Conservation (phyloP, 2,888 invertebrate species). For the Rotaria macrura region DNA sequence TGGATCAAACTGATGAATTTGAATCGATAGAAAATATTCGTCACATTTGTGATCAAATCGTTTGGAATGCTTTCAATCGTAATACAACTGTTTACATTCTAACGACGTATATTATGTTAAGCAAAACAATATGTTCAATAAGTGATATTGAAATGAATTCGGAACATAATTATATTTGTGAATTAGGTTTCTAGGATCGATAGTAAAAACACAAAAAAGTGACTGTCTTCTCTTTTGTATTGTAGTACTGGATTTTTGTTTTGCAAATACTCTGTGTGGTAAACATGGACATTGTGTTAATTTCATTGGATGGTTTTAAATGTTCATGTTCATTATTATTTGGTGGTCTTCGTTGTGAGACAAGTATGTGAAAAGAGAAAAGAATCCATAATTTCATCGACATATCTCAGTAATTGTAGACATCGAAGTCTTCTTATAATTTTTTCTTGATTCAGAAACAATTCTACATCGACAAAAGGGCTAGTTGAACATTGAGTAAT, state of each 20-base stretch:
- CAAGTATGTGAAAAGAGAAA: not conserved
- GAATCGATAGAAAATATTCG: too few relatives aligned
- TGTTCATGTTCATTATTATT: conserved; percentile 1
- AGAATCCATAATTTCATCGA: not conserved
- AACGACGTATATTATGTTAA: not conserved
- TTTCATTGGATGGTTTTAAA: not conserved
- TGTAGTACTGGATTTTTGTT: not conserved
- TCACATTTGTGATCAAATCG: too few relatives aligned
- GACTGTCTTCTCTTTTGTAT: not conserved
- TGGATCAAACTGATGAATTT: too few relatives aligned
- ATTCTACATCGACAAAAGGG: too few relatives aligned
- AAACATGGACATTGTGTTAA: not conserved
- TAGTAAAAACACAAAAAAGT: too few relatives aligned
- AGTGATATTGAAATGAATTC: not conserved
- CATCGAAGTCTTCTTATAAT: too few relatives aligned
- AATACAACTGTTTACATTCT: not conserved
- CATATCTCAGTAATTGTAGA: too few relatives aligned
- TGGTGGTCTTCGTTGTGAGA: not conserved
- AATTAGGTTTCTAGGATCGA: not conserved
- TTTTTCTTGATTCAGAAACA: too few relatives aligned
- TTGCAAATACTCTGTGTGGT: not conserved
- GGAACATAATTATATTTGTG: not conserved
- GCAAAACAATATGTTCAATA: not conserved
- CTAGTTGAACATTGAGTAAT: too few relatives aligned
- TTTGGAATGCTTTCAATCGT: not conserved